phyloP scores from a whole-genome alignment of 2,797 vertebrate genomes.

The Epinephelus coioides region DNA sequence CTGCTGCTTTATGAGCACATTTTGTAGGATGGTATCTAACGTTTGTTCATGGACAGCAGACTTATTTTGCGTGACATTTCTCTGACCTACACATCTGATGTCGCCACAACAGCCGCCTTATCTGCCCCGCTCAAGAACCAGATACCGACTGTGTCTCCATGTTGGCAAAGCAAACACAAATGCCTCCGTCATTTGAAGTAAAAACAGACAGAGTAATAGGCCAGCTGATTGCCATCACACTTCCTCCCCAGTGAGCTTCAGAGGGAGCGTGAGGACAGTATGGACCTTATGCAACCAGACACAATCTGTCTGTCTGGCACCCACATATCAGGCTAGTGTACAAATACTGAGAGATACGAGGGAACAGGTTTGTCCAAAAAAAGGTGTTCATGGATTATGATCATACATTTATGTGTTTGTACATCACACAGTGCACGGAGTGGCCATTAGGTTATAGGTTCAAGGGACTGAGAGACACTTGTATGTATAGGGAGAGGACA shows the following conservation, averaged over 20 bases:
- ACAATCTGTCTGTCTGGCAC: conserved; percentile 29
- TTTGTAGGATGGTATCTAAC: neutral
- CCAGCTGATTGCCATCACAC: conserved; percentile 60
- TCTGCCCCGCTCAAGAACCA: conserved; percentile 26
- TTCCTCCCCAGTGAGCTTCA: conserved; percentile 51
- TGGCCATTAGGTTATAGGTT: neutral
- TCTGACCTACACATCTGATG: conserved; percentile 35
- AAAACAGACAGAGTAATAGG: conserved; percentile 62
- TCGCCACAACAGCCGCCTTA: conserved; percentile 30
- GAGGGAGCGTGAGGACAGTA: neutral
- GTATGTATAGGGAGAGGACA: neutral
- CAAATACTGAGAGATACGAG: conserved; percentile 3
- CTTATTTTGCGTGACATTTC: conserved; percentile 30
- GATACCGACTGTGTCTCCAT: conserved; percentile 42
- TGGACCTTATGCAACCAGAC: conserved; percentile 53
- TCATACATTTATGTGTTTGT: conserved; percentile 19
- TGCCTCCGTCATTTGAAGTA: conserved; percentile 54
- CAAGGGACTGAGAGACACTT: neutral
- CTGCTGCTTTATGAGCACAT: neutral
- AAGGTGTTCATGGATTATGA: conserved; percentile 1
- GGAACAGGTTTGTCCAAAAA: conserved; percentile 39
- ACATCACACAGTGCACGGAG: conserved; percentile 11
- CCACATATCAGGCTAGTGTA: conserved; percentile 16
- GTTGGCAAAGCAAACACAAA: conserved; percentile 79
- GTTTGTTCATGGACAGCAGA: neutral